Evolutionary conservation across 2,113 vertebrate genomes (phyloP).

Genomic region (Sinocyclocheilus maitianheensis): DNA sequence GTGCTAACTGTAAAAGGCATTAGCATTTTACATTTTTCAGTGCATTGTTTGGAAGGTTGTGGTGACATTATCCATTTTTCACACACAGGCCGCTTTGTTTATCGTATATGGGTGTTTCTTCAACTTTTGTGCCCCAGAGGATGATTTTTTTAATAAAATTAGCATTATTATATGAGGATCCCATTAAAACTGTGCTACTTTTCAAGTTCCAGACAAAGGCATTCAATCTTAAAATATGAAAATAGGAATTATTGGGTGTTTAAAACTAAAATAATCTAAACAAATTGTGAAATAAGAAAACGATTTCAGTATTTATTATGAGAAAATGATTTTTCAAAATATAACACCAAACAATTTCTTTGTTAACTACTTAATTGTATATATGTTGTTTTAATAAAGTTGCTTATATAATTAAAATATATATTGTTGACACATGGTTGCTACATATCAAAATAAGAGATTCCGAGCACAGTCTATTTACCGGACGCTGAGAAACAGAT

Average conservation of each 20-base stretch:
- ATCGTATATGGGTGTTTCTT: neutral
- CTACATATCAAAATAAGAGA: too few relatives aligned
- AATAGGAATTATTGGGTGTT: neutral
- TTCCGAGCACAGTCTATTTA: constrained; percentile 26
- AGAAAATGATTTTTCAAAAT: neutral
- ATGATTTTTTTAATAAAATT: neutral
- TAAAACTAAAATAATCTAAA: neutral
- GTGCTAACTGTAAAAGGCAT: constrained; percentile 5
- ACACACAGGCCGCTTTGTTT: neutral
- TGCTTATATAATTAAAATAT: too few relatives aligned
- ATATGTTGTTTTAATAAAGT: too few relatives aligned
- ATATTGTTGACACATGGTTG: too few relatives aligned
- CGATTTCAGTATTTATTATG: neutral
- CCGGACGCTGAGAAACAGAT: constrained; percentile 23
- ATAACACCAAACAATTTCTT: neutral
- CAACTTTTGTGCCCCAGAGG: neutral
- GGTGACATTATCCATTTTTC: neutral
- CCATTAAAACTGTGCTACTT: neutral
- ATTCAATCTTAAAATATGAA: neutral
- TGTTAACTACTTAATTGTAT: neutral
- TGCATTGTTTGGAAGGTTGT: neutral
- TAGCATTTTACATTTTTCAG: neutral
- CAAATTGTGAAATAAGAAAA: neutral
- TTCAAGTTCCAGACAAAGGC: neutral
- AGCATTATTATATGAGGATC: neutral